Percentiles rank a stretch among this genome's conserved stretches.
These are phyloP conservation scores for Hippocampus abdominalis DNA, from an alignment of 2,113 vertebrate genomes.

Conservation along the genomic window DNA sequence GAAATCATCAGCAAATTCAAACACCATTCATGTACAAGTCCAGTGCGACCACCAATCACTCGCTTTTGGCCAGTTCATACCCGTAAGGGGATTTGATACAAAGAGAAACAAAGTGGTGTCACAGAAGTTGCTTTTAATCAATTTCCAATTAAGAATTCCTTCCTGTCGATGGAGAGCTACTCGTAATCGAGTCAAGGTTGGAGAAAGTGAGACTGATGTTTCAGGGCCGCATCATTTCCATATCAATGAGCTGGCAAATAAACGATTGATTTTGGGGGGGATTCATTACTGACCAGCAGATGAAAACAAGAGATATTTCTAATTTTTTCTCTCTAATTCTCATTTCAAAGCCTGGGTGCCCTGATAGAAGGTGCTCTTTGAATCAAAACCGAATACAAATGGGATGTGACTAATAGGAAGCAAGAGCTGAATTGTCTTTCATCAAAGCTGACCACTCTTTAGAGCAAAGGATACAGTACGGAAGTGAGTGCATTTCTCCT, in stretches of 20 bases:
- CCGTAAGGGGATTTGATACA: constrained; percentile 43
- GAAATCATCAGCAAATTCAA: background rate
- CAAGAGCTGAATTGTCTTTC: constrained; percentile 26
- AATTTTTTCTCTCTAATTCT: constrained; percentile 10
- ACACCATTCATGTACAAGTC: background rate
- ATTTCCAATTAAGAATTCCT: constrained; percentile 61
- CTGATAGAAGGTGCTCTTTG: constrained; percentile 8
- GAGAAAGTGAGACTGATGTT: constrained; percentile 32
- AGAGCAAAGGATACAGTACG: constrained; percentile 12
- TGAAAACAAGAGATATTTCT: constrained; percentile 40
- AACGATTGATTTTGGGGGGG: constrained; percentile 21
- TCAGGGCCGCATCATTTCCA: constrained; percentile 61
- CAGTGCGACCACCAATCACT: constrained; percentile 22
- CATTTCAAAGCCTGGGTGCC: constrained; percentile 22
- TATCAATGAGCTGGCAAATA: constrained; percentile 67
- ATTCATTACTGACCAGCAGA: constrained; percentile 47
- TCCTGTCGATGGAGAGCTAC: constrained; percentile 28
- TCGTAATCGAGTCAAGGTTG: constrained; percentile 56
- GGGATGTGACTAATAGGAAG: constrained; percentile 8
- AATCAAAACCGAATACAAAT: constrained; percentile 14
- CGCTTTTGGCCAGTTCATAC: constrained; percentile 38
- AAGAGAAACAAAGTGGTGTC: constrained; percentile 38
- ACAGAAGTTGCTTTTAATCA: constrained; percentile 58
- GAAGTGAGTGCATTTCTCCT: background rate
- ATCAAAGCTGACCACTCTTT: constrained; percentile 34